phyloP scores from a whole-genome alignment of 2,888 invertebrate genomes.

The Polydesmus complanatus region DNA sequence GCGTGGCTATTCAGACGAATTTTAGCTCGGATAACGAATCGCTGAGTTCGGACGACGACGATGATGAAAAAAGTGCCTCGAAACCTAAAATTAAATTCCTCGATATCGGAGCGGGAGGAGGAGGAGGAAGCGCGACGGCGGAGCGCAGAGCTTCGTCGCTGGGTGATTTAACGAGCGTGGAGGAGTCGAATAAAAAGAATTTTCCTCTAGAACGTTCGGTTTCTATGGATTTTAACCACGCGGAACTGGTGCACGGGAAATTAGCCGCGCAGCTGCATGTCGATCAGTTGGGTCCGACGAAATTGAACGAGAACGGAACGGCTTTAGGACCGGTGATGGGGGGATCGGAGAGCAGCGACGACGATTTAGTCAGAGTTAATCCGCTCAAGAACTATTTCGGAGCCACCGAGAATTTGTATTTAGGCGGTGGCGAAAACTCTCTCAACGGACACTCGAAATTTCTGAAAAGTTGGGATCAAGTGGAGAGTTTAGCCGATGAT shows the following conservation, averaged over 20 bases:
- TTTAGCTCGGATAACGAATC: conserved; percentile 9
- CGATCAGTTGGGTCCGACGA: conserved; percentile 7
- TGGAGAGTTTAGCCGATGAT: neutral
- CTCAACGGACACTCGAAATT: neutral
- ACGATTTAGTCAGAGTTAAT: conserved; percentile 1
- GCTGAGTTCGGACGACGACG: conserved; percentile 6
- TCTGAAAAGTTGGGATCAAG: neutral
- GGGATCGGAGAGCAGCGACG: neutral
- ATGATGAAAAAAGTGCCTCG: neutral
- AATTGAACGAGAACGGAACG: neutral
- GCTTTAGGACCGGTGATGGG: conserved; percentile 7
- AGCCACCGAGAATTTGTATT: conserved; percentile 14
- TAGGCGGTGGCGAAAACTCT: conserved; percentile 6
- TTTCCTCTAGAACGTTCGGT: conserved; percentile 51
- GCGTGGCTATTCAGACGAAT: conserved; percentile 13
- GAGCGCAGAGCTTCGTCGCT: conserved; percentile 58
- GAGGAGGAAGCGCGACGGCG: too few relatives aligned
- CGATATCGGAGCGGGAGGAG: neutral
- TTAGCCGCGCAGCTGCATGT: conserved; percentile 5
- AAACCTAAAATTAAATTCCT: neutral
- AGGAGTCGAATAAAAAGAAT: conserved; percentile 28
- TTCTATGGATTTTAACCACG: conserved; percentile 57
- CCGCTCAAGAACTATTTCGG: conserved; percentile 6
- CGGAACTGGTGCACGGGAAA: conserved; percentile 28
- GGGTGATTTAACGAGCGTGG: conserved; percentile 59